Base-by-base conservation (phyloP, 2,888 invertebrate genomes). In the Drosophila tanythrix region DNA sequence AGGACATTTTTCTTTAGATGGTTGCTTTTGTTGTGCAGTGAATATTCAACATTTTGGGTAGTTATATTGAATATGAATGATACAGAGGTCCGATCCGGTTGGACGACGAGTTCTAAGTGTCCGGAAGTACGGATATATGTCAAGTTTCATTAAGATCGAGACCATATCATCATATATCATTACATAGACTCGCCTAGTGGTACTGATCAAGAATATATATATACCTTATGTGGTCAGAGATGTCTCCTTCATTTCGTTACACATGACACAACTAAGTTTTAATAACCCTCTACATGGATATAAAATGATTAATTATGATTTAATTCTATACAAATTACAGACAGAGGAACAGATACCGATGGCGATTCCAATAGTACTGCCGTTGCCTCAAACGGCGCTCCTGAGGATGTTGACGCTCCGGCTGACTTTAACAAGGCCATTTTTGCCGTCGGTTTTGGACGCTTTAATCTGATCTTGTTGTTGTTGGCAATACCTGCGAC, bases 361-460 rank as follows among this genome's bases (percentile, higher is more conserved):
- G 79, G 70, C 1, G 61, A 67, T 60, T 78, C 73, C 1, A 74
- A 81, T 55, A 72, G 68, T n/a, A 79, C 73, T 1, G 66, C 56
- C 3, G 74, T 63, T 18, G 68, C 55, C 3, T 36, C 53, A 1
- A 27, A 25, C 1, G 50, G 29, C 1, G 21, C 48, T 3, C 11
- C 73, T 31, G 70, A 68, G 29, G 71, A 82, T 57, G 33, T 33
- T 33, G 33, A 33, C 3, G 87, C 81, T n/a, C 91, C 91, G 0
- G 95, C 95, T 0, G 95, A 96, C 90, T 96, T 96, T 91, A 96
- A 96, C 84, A 94, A 94, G n/a, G 96, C 96, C 0, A 95, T 96
- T 43, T 93, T 94, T 0, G 94, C 95, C 2, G 95, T 96, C 0
- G 95, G 95, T 51, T 96, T 95, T 84, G 97, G 97, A 25, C 93